Evolutionary conservation across 2,797 vertebrate genomes (phyloP), one percentile per base, ranked within the genome.

Genomic region (Phrynocephalus forsythii): DNA sequence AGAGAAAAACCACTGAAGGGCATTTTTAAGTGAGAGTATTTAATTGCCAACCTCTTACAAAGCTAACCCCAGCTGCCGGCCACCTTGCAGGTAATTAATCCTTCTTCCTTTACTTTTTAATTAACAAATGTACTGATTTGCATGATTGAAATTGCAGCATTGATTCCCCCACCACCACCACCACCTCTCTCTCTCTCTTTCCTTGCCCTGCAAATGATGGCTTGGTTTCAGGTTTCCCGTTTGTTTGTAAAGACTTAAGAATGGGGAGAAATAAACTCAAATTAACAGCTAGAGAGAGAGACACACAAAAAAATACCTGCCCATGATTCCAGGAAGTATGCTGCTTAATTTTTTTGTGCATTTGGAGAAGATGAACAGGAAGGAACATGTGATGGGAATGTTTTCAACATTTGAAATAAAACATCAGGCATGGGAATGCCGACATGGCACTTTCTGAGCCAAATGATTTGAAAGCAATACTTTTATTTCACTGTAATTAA

Each of bases 401-500:
- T 52, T 9, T 79, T 66, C 26, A 71, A n/a, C 24, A n/a, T 71
- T 20, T 72, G 5, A n/a, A 71, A 30, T 4, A 13, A 73, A 66
- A 44, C 8, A 33, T 86, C 30, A 60, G 50, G 84, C 38, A 73
- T 73, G 38, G 15, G n/a, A 38, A 73, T 73, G 38, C 22, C 44
- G 6, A n/a, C 69, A 63, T 82, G 92, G 90, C 94, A 94, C 90
- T 94, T 95, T 95, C 95, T 95, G 95, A 97, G 95, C 94, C 87
- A 94, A 96, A 93, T 95, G 91, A 93, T 96, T 95, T 93, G 84
- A 83, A 95, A 95, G 93, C 95, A 92, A 92, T 89, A 66, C 89
- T 20, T 96, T 96, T 96, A 96, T 96, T 95, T 95, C 94, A 94
- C 95, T 93, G 92, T 95, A 96, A 97, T 96, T 95, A 95, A 93